A percentile compares a stretch with the other conserved stretches of the same genome.
Conservation (phyloP, 2,888 invertebrate genomes). For the Brachyopa scutellaris region DNA sequence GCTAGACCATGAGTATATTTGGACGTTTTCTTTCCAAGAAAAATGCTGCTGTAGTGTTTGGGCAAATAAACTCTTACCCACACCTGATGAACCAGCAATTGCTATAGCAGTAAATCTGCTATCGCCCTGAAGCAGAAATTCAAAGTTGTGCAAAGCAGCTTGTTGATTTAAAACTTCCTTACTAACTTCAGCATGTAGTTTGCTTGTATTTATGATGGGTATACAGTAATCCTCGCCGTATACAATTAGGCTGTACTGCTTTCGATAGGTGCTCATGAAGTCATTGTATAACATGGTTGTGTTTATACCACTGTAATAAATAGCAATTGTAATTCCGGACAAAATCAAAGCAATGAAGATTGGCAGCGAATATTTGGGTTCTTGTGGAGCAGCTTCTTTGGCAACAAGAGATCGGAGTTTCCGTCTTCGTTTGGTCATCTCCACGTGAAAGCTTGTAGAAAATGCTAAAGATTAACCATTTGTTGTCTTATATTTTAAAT, state of each 20-base stretch:
- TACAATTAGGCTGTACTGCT: conserved; percentile 77
- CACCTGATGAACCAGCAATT: conserved; percentile 77
- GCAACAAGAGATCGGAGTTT: conserved; percentile 43
- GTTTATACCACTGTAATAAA: not conserved
- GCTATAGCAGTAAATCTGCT: conserved; percentile 75
- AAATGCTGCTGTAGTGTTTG: conserved; percentile 75
- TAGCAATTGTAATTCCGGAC: not conserved
- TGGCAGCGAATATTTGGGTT: not conserved
- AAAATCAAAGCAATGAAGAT: not conserved
- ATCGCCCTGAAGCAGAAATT: conserved; percentile 73
- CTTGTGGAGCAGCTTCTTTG: not conserved
- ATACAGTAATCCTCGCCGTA: conserved; percentile 77
- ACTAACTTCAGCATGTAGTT: conserved; percentile 73
- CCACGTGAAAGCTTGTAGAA: no score
- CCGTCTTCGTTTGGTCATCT: conserved; percentile 44
- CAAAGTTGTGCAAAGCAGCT: conserved; percentile 74
- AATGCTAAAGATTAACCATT: not conserved
- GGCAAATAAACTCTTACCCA: conserved; percentile 78
- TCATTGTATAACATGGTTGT: conserved; percentile 21
- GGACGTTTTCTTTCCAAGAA: conserved; percentile 79
- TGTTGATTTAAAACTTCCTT: conserved; percentile 35
- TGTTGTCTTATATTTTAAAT: no score
- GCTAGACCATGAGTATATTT: conserved; percentile 76
- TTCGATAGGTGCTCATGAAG: conserved; percentile 72
- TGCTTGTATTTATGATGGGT: conserved; percentile 54